Conservation (phyloP, 2,797 vertebrate genomes). For the Clarias fuscus region DNA sequence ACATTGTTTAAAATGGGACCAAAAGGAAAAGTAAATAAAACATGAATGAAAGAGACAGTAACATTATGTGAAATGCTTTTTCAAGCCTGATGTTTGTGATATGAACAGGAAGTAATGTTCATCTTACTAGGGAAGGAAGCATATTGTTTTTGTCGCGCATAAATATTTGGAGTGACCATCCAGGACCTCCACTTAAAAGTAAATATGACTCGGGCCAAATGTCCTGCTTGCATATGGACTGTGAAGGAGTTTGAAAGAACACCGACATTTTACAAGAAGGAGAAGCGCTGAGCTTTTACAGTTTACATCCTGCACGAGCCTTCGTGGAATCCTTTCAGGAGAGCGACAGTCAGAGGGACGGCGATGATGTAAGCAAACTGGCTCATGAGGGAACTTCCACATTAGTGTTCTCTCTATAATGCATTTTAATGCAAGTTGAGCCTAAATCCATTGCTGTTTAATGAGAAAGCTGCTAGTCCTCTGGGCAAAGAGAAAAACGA, state of each 20-base stretch:
- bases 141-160: slow-evolving; percentile 38
- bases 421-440: neutral
- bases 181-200: slow-evolving; percentile 33
- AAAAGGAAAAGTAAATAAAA: neutral
- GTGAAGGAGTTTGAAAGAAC: neutral
- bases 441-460: neutral
- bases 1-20: neutral
- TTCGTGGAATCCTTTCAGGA: slow-evolving; percentile 10
- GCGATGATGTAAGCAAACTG: slow-evolving; percentile 8
- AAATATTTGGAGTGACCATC: slow-evolving; percentile 58
- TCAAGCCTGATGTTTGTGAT: neutral
- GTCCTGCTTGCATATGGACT: neutral
- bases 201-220: slow-evolving; percentile 40
- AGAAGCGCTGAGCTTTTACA: neutral
- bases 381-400: slow-evolving; percentile 13
- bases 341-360: neutral
- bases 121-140: slow-evolving; percentile 23
- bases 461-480: neutral
- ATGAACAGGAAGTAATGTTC: neutral
- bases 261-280: neutral
- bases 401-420: neutral
- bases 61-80: neutral
- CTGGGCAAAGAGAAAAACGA: neutral
- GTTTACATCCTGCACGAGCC: neutral
- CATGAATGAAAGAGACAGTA: neutral